Conservation (phyloP, 2,113 vertebrate species). For the Prolemur simus region DNA sequence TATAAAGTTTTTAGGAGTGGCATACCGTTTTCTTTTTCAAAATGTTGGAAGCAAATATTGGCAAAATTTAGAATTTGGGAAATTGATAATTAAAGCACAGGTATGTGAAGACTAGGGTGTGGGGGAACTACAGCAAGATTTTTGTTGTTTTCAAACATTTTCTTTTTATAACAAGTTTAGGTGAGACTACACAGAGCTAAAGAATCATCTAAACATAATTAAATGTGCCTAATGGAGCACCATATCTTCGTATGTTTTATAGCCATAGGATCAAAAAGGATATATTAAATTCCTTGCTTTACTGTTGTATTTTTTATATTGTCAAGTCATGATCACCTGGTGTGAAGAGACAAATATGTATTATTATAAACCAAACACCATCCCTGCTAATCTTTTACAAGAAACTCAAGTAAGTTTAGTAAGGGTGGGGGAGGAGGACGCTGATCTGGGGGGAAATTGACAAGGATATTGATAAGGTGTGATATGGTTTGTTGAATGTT, state of each 20-base stretch:
- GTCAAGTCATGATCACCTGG: not conserved
- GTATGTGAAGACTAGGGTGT: not conserved
- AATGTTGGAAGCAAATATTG: not conserved
- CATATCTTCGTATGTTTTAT: not conserved
- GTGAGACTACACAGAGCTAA: not conserved
- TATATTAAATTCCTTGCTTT: not conserved
- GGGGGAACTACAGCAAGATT: not conserved
- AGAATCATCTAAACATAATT: not conserved
- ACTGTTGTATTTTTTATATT: not conserved
- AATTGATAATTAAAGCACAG: not conserved
- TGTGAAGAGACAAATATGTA: not conserved
- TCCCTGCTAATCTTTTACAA: not conserved
- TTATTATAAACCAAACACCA: not conserved
- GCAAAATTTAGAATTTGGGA: not conserved
- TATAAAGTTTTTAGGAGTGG: not conserved
- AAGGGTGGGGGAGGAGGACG: not conserved
- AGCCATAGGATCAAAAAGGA: not conserved
- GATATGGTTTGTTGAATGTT: conserved; percentile 39
- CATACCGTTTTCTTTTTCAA: not conserved
- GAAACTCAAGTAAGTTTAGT: not conserved
- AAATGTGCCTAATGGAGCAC: not conserved
- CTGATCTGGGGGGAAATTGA: not conserved
- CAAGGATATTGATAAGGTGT: not conserved
- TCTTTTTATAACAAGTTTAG: not conserved
- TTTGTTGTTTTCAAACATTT: not conserved